These are phyloP conservation scores for Phaonia tiefii DNA, from an alignment of 2,888 invertebrate genomes.

Conservation along the genomic window DNA sequence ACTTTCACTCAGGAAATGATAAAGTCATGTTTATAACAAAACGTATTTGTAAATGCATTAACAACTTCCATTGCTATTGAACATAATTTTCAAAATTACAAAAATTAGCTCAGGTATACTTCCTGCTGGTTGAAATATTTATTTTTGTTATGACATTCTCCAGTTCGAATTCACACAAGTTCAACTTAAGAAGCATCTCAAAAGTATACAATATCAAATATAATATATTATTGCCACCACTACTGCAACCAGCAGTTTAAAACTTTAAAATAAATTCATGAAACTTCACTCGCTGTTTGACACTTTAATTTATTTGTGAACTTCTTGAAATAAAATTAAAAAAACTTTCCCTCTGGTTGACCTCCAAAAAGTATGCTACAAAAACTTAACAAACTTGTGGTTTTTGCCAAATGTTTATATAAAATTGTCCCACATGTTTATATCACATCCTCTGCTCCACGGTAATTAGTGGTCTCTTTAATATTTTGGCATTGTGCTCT, in stretches of 20 bases:
- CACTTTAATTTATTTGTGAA: conserved; percentile 7
- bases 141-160: too few species aligned
- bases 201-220: too few species aligned
- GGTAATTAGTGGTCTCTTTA: conserved; percentile 25
- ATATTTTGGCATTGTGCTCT: conserved; percentile 33
- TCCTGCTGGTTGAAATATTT: too few species aligned
- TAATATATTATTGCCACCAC: neutral
- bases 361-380: conserved; percentile 32
- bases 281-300: conserved; percentile 4
- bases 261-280: too few species aligned
- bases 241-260: neutral
- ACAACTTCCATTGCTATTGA: too few species aligned
- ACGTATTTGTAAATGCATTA: too few species aligned
- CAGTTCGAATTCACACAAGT: too few species aligned
- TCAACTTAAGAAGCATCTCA: too few species aligned
- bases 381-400: conserved; percentile 20
- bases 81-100: too few species aligned
- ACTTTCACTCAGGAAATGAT: too few species aligned
- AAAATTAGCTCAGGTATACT: too few species aligned
- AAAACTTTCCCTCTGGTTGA: conserved; percentile 1
- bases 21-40: too few species aligned
- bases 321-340: neutral
- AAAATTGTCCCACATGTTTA: neutral
- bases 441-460: neutral
- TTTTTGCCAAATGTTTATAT: neutral